Evolutionary conservation across 2,113 vertebrate genomes (phyloP).

Genomic region (Desmodus rotundus): DNA sequence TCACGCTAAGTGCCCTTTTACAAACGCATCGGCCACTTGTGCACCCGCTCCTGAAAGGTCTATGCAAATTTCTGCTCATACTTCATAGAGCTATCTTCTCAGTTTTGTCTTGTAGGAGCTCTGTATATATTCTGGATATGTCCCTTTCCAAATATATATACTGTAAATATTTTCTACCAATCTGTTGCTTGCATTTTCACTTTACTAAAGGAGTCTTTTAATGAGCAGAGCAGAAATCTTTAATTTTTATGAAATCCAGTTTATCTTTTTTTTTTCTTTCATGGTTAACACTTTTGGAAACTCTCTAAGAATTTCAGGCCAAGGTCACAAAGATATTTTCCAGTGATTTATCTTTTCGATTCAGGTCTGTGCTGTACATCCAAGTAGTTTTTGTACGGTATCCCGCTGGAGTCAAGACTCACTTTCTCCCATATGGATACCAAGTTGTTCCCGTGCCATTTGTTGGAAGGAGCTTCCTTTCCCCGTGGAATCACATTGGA

Average conservation of each 20-base stretch:
- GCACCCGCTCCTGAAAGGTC: neutral
- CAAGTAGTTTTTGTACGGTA: neutral
- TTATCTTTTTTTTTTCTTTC: neutral
- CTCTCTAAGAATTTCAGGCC: neutral
- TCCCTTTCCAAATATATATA: neutral
- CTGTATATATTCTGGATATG: neutral
- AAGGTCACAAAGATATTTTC: neutral
- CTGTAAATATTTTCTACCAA: neutral
- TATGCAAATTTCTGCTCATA: neutral
- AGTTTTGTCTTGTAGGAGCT: neutral
- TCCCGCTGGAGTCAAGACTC: neutral
- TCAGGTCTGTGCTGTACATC: neutral
- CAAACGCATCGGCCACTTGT: neutral
- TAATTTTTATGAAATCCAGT: neutral
- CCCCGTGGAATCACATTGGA: neutral
- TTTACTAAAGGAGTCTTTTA: neutral
- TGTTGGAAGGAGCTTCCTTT: neutral
- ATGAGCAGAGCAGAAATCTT: neutral
- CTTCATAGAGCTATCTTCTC: neutral
- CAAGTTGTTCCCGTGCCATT: neutral
- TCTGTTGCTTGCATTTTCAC: neutral
- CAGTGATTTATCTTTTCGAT: neutral
- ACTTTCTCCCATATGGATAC: neutral
- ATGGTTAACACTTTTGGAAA: neutral
- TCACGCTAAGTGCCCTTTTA: neutral